Percentiles rank a stretch among this genome's conserved stretches.
These are phyloP conservation scores for Antheraea pernyi DNA, from an alignment of 1,140 invertebrate genomes.

Conservation along the genomic window DNA sequence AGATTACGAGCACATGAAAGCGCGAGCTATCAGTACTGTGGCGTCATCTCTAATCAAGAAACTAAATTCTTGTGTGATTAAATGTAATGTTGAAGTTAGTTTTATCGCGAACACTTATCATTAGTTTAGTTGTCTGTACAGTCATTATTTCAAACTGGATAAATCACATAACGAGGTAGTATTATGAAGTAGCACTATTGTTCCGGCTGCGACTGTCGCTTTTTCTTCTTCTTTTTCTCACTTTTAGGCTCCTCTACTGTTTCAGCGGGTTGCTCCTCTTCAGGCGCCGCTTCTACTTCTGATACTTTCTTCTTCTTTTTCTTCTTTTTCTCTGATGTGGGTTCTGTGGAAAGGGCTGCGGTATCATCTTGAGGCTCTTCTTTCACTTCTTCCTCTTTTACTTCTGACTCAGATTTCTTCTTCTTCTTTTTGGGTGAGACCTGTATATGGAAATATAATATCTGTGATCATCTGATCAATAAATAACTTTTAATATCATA, in stretches of 20 bases:
- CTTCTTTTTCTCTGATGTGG: conserved; percentile 65
- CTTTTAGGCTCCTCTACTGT: conserved; percentile 22
- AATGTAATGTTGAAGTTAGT: too few relatives aligned
- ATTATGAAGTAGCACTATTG: conserved; percentile 20
- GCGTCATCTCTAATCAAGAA: too few relatives aligned
- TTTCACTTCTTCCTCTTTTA: conserved; percentile 27
- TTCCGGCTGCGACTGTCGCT: conserved; percentile 19
- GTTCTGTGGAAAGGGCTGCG: conserved; percentile 31
- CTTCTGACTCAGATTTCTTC: conserved; percentile 10
- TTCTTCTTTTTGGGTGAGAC: conserved; percentile 52
- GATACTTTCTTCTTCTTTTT: conserved; percentile 60
- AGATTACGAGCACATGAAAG: too few relatives aligned
- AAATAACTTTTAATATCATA: too few relatives aligned
- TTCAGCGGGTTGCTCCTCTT: conserved; percentile 4
- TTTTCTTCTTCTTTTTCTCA: conserved; percentile 27
- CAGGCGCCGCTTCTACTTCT: conserved; percentile 20
- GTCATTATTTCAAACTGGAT: too few relatives aligned
- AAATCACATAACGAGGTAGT: background rate
- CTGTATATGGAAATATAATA: conserved; percentile 24
- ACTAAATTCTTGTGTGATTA: too few relatives aligned
- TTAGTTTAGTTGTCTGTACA: too few relatives aligned
- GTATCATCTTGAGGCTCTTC: conserved; percentile 27
- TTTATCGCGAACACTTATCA: too few relatives aligned
- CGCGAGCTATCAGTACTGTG: too few relatives aligned
- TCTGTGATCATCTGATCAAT: background rate